Evolutionary conservation across 2,113 vertebrate species (phyloP), one percentile per base, ranked within the genome.

Genomic region (Aleadryas rufinucha): DNA sequence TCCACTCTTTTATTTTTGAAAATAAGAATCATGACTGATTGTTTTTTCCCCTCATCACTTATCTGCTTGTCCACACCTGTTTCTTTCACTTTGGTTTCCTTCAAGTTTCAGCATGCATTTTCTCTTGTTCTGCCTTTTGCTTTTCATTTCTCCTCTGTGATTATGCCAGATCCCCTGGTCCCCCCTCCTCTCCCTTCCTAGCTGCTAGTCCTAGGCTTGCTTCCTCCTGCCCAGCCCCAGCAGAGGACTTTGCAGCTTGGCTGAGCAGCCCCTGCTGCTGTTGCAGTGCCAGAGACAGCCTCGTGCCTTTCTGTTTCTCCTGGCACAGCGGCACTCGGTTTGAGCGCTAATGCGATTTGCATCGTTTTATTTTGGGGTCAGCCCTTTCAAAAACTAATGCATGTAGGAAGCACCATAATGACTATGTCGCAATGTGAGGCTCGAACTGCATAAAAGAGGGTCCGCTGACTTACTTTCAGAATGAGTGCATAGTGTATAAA

Each of bases 391-490:
- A 64, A 87, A 52, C 45, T 71, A 60, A 42, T 60, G 57, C 45
- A 41, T 7, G 30, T 68, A 89, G 87, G 84, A 93, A 95, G 61
- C 77, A 16, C 28, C 4, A 1, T 26, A 64, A 87, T 84, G 89
- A 95, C 79, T 96, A 0, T 75, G 71, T 84, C 52, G 47, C 66
- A 81, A 64, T 24, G 53, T 56, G 28, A 75, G 64, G 60, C 60
- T 94, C 47, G 52, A 95, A 42, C 84, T 78, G 77, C 56, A 64
- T 42, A 53, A 82, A 94, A 24, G 57, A 53, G 57, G 16, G 87
- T 97, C 87, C 81, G 20, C 77, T 91, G 84, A 45, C 84, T 96
- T 86, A 94, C 90, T 96, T 90, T 95, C 95, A 89, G 77, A 89
- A 95, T 96, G 95, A 96, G 72, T 78, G 72, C 59, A 22, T 18